Evolutionary conservation across 2,113 vertebrate genomes (phyloP).

Genomic region (Camelus dromedarius): DNA sequence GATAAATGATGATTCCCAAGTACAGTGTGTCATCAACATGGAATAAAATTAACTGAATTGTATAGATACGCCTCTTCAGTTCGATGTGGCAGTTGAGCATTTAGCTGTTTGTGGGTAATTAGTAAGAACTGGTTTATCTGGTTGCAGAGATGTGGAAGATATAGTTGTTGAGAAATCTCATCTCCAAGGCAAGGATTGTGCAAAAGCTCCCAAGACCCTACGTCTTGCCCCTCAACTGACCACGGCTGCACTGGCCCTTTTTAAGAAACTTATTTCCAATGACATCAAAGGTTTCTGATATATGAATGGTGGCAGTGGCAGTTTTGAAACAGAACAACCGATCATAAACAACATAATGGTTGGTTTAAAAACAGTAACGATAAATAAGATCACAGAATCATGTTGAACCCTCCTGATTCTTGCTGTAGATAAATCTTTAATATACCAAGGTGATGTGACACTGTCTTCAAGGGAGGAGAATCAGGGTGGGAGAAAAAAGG

Average conservation of each 20-base stretch:
- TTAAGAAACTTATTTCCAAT: background rate
- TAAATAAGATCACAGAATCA: background rate
- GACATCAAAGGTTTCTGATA: constrained; percentile 38
- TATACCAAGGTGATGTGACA: background rate
- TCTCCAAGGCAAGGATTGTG: background rate
- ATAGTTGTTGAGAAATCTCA: constrained; percentile 31
- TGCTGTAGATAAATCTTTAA: background rate
- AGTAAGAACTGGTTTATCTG: constrained; percentile 58
- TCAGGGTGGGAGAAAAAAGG: background rate
- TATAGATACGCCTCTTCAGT: background rate
- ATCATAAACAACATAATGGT: background rate
- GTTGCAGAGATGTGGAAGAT: background rate
- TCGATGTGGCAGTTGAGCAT: background rate
- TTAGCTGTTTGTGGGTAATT: background rate
- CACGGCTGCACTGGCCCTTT: background rate
- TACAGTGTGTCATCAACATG: background rate
- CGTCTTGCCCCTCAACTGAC: background rate
- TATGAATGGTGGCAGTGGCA: background rate
- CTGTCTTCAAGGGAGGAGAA: background rate
- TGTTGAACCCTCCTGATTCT: background rate
- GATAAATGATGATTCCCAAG: background rate
- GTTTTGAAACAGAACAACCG: background rate
- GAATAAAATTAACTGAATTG: constrained; percentile 44
- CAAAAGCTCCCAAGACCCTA: background rate
- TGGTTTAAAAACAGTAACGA: constrained; percentile 3